These are phyloP conservation scores for Cancer borealis DNA, from an alignment of 2,888 invertebrate species.

Conservation along the genomic window DNA sequence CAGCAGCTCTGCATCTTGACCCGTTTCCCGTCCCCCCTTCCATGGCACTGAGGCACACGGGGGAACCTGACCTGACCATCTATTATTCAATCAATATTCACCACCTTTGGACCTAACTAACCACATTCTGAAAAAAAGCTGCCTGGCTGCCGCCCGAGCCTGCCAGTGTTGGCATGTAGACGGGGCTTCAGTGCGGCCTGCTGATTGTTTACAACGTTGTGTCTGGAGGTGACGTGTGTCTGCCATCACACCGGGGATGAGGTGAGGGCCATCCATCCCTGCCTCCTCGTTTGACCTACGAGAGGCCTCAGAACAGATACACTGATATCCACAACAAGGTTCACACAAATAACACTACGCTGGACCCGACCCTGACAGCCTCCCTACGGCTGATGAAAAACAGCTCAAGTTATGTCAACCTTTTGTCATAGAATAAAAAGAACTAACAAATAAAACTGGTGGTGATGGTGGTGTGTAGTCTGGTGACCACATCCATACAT, in stretches of 20 bases:
- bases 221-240: neutral
- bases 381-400: conserved; percentile 47
- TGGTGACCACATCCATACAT: neutral
- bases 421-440: neutral
- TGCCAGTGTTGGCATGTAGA: neutral
- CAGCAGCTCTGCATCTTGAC: neutral
- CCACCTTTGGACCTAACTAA: neutral
- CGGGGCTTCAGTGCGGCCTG: neutral
- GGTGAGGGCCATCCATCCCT: neutral
- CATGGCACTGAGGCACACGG: neutral
- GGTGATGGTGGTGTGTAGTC: conserved; percentile 30
- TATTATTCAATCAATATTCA: neutral
- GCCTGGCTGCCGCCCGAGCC: neutral
- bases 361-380: conserved; percentile 53
- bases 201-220: neutral
- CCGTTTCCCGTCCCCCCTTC: neutral
- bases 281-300: conserved; percentile 44
- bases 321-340: conserved; percentile 54
- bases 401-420: conserved; percentile 36
- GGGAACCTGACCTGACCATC: neutral
- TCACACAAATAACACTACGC: conserved; percentile 50
- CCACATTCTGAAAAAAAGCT: neutral
- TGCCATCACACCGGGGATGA: neutral
- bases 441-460: conserved; percentile 32
- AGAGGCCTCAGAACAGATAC: neutral